These are phyloP conservation scores for Cantharis flavilabris DNA, from an alignment of 2,888 invertebrate genomes.

Conservation along the genomic window DNA sequence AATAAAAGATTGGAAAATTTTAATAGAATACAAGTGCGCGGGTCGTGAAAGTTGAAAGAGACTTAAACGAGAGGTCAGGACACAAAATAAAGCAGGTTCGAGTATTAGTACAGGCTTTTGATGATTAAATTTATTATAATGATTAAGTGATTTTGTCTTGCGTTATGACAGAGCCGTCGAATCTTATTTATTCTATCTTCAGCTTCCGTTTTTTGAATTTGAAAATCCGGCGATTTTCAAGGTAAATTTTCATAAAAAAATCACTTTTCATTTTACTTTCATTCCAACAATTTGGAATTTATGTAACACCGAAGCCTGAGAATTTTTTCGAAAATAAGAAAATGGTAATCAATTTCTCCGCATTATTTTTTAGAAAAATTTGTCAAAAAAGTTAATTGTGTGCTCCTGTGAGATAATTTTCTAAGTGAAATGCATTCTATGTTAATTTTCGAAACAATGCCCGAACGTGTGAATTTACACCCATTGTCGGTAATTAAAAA, in stretches of 20 bases:
- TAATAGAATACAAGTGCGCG: not conserved
- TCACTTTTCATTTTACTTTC: not conserved
- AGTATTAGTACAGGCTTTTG: not conserved
- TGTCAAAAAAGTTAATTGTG: not conserved
- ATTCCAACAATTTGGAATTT: not conserved
- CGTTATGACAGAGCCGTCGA: not conserved
- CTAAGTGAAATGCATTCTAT: not conserved
- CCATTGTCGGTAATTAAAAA: not conserved
- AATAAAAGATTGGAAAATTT: not conserved
- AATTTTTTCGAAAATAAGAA: not conserved
- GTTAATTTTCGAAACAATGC: not conserved
- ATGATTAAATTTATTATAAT: not conserved
- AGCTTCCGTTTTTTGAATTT: not conserved
- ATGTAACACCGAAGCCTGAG: not conserved
- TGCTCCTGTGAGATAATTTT: not conserved
- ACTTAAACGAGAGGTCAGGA: not conserved
- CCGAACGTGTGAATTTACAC: not conserved
- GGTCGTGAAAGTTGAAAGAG: not conserved
- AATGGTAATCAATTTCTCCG: not conserved
- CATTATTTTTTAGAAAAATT: not conserved
- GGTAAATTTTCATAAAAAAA: not conserved
- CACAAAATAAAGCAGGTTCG: not conserved
- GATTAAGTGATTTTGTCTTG: not conserved
- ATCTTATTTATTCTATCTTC: not conserved
- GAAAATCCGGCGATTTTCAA: too few relatives aligned